phyloP scores from a whole-genome alignment of 35 echinoderm and acorn worm species.

The Ophioderma brevispina region DNA sequence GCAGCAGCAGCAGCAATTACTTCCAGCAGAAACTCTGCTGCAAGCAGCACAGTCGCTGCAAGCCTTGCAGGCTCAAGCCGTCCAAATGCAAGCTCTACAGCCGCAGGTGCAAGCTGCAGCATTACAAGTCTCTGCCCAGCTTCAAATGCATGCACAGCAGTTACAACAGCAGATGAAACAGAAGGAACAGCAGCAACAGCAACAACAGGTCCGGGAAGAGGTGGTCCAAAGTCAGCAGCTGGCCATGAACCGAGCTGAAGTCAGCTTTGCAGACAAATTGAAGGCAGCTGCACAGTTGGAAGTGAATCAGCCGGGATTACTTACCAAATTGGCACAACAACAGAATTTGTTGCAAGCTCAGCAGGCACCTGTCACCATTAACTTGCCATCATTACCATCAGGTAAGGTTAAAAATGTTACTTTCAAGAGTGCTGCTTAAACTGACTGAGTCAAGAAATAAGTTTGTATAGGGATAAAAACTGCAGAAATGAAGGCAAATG shows the following conservation, averaged over 20 bases:
- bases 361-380: not conserved
- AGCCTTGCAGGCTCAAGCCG: not conserved
- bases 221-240: not conserved
- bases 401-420: too few relatives aligned
- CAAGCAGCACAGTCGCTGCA: not conserved
- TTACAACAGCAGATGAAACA: not conserved
- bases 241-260: not conserved
- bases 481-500: too few relatives aligned
- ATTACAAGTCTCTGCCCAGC: not conserved
- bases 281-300: slow-evolving; percentile 38
- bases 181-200: not conserved
- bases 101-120: not conserved
- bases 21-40: not conserved
- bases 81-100: not conserved
- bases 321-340: slow-evolving; percentile 30
- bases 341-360: not conserved
- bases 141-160: not conserved
- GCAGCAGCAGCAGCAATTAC: not conserved
- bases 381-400: not conserved
- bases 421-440: too few relatives aligned
- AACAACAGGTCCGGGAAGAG: not conserved
- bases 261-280: slow-evolving; percentile 39
- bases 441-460: too few relatives aligned
- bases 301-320: slow-evolving; percentile 15
- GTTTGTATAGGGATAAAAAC: too few relatives aligned